phyloP scores from a whole-genome alignment of 2,888 invertebrate genomes.

The Perdita meconis region DNA sequence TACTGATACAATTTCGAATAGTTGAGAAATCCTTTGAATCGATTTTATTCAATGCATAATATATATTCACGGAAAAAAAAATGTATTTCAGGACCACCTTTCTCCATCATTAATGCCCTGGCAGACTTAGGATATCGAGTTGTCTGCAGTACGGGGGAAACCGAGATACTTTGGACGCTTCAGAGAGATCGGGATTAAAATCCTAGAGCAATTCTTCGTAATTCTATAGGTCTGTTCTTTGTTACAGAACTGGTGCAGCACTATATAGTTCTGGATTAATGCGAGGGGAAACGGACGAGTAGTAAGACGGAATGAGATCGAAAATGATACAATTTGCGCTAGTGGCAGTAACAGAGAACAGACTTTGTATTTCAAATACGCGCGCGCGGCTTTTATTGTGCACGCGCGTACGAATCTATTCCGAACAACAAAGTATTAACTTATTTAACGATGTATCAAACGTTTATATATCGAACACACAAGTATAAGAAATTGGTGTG shows the following conservation, averaged over 20 bases:
- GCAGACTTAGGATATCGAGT: slow-evolving; percentile 92
- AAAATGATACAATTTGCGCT: too few species aligned
- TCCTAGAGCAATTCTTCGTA: slow-evolving; percentile 12
- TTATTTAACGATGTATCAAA: slow-evolving; percentile 26
- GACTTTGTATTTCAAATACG: too few species aligned
- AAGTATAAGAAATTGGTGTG: neutral
- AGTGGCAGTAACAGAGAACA: too few species aligned
- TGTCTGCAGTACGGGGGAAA: slow-evolving; percentile 91
- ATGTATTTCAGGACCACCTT: slow-evolving; percentile 86
- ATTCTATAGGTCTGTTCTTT: too few species aligned
- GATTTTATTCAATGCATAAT: too few species aligned
- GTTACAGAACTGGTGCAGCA: too few species aligned
- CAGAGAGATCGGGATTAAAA: slow-evolving; percentile 86
- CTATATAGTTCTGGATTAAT: too few species aligned
- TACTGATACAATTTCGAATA: too few species aligned
- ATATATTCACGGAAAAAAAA: too few species aligned
- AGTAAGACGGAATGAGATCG: too few species aligned
- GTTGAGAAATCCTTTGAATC: too few species aligned
- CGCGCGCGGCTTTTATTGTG: neutral
- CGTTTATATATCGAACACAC: neutral
- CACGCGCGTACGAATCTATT: slow-evolving; percentile 11
- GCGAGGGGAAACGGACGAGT: too few species aligned
- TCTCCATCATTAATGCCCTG: slow-evolving; percentile 90
- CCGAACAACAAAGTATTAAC: slow-evolving; percentile 25
- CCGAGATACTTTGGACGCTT: slow-evolving; percentile 93